These are phyloP conservation scores for Tokudaia muenninki DNA, from an alignment of 2,797 vertebrate genomes.

Conservation along the genomic window DNA sequence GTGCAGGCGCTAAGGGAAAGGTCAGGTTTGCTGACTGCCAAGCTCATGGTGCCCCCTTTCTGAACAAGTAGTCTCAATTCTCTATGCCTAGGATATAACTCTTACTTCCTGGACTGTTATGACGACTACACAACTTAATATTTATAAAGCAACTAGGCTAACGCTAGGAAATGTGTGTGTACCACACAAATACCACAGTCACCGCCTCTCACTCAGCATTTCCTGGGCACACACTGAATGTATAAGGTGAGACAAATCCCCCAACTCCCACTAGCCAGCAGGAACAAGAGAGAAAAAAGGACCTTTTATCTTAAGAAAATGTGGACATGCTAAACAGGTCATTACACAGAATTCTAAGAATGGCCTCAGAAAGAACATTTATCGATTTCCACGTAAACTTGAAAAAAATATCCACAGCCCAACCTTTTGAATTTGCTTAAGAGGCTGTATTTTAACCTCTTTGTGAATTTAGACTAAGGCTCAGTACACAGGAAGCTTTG, in stretches of 20 bases:
- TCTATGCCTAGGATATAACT: neutral
- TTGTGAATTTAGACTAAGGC: constrained; percentile 43
- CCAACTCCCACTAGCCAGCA: neutral
- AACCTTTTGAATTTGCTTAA: constrained; percentile 47
- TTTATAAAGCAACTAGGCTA: constrained; percentile 50
- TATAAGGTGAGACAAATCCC: neutral
- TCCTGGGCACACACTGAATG: neutral
- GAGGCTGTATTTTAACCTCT: constrained; percentile 33
- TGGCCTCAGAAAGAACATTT: constrained; percentile 46
- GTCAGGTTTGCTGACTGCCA: neutral
- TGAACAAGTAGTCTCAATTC: neutral
- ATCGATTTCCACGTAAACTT: constrained; percentile 45
- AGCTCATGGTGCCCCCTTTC: neutral
- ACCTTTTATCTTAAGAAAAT: constrained; percentile 59
- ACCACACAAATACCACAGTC: neutral
- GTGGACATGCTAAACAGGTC: constrained; percentile 53
- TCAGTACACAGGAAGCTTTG: neutral
- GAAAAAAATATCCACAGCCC: neutral
- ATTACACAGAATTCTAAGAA: constrained; percentile 57
- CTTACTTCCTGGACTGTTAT: neutral
- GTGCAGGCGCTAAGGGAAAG: neutral
- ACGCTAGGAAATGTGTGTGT: neutral
- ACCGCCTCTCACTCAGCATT: neutral
- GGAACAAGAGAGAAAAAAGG: neutral
- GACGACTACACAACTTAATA: neutral